These are phyloP conservation scores for Amphibalanus amphitrite DNA, from an alignment of 1,140 invertebrate species.

Conservation along the genomic window DNA sequence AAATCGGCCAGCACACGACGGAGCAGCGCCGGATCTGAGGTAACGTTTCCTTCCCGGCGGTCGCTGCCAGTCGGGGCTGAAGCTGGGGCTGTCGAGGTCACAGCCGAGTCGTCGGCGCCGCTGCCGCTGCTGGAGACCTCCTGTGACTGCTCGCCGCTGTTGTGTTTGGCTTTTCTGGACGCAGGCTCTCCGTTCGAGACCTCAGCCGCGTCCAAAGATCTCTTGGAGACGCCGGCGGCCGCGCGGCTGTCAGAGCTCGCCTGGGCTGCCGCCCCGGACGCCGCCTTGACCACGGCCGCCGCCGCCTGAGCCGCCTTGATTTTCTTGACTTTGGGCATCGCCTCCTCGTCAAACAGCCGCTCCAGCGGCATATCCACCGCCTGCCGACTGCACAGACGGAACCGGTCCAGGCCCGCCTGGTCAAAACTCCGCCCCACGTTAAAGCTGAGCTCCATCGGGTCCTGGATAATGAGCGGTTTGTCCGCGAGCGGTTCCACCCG, in stretches of 20 bases:
- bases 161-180: too few relatives aligned
- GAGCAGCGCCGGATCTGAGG: too few relatives aligned
- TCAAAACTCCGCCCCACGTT: conserved; percentile 28
- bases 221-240: too few relatives aligned
- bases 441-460: conserved; percentile 39
- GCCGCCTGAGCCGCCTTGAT: neutral
- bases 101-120: neutral
- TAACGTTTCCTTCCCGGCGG: too few relatives aligned
- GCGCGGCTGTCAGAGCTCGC: neutral
- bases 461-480: conserved; percentile 36
- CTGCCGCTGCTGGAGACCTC: neutral
- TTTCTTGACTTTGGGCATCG: neutral
- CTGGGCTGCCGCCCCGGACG: too few relatives aligned
- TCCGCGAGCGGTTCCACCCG: conserved; percentile 24
- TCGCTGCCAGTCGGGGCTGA: too few relatives aligned
- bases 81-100: too few relatives aligned
- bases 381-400: conserved; percentile 12
- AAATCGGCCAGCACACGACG: too few relatives aligned
- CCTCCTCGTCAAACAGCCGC: neutral
- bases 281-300: too few relatives aligned
- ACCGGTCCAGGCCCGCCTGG: conserved; percentile 9
- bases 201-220: too few relatives aligned
- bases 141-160: neutral
- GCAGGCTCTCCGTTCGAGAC: too few relatives aligned
- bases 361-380: conserved; percentile 8